Percentiles rank a stretch among this genome's conserved stretches.
Evolutionary conservation across 2,888 invertebrate species (phyloP).

Genomic region (Charanyca ferruginea): DNA sequence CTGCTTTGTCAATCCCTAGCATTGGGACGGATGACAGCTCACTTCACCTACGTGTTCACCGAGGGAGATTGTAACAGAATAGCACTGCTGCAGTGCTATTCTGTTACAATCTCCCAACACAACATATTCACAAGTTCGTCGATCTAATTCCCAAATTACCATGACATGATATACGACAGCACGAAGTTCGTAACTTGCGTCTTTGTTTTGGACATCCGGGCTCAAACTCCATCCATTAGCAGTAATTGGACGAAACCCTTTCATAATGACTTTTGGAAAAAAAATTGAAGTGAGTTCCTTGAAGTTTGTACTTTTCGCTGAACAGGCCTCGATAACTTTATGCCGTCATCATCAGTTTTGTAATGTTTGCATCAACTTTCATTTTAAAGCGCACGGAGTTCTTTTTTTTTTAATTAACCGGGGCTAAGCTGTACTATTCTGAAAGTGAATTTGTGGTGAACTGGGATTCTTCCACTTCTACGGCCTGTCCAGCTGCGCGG

Average conservation of each 20-base stretch:
- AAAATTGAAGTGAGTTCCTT: slow-evolving; percentile 54
- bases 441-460: too few species aligned
- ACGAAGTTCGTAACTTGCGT: slow-evolving; percentile 49
- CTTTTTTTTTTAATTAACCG: too few species aligned
- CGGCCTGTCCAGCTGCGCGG: too few species aligned
- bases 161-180: slow-evolving; percentile 46
- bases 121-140: neutral
- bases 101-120: neutral
- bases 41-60: too few species aligned
- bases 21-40: too few species aligned
- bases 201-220: slow-evolving; percentile 52
- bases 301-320: slow-evolving; percentile 31
- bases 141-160: slow-evolving; percentile 46
- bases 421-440: too few species aligned
- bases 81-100: too few species aligned
- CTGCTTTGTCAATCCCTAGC: too few species aligned
- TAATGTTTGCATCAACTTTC: too few species aligned
- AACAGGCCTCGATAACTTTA: slow-evolving; percentile 21
- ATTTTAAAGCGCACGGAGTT: too few species aligned
- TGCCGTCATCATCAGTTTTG: slow-evolving; percentile 27
- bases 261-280: slow-evolving; percentile 64
- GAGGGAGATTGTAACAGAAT: too few species aligned
- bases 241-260: slow-evolving; percentile 69
- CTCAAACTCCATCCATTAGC: slow-evolving; percentile 68
- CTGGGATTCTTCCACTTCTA: too few species aligned